phyloP scores from a whole-genome alignment of 2,797 vertebrate genomes.

The Premnoplex brunnescens region DNA sequence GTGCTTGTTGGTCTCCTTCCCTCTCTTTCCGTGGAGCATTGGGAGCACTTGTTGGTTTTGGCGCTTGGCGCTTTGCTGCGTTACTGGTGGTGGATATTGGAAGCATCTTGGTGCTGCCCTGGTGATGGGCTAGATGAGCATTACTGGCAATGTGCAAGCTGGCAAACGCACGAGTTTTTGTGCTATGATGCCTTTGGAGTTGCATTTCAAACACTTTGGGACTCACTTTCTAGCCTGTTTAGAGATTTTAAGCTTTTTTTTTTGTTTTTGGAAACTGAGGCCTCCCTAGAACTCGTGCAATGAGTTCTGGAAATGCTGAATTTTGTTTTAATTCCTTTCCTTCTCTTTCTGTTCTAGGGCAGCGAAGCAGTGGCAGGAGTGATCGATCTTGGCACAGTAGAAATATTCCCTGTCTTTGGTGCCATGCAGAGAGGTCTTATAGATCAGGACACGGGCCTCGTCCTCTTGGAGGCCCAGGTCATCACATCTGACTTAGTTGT shows the following conservation, averaged over 20 bases:
- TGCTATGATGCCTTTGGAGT: slow-evolving; percentile 15
- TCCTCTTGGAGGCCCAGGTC: slow-evolving; percentile 90
- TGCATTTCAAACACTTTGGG: slow-evolving; percentile 4
- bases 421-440: slow-evolving; percentile 92
- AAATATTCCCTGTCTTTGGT: slow-evolving; percentile 91
- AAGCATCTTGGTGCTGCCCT: slow-evolving; percentile 42
- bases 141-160: neutral
- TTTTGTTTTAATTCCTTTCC: slow-evolving; percentile 21
- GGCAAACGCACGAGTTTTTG: neutral
- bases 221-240: slow-evolving; percentile 7
- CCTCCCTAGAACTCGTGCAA: neutral
- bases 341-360: slow-evolving; percentile 78
- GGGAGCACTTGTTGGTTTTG: neutral
- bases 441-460: slow-evolving; percentile 91
- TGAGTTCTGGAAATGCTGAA: neutral
- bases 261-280: neutral
- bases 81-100: neutral
- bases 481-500: slow-evolving; percentile 85
- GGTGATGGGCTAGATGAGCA: slow-evolving; percentile 16
- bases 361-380: slow-evolving; percentile 87
- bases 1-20: slow-evolving; percentile 30
- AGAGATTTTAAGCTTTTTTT: neutral
- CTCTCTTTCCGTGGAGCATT: neutral
- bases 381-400: slow-evolving; percentile 93
- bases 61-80: slow-evolving; percentile 59